phyloP scores from a whole-genome alignment of 1,140 invertebrate species.

The Magallana ariakensis region DNA sequence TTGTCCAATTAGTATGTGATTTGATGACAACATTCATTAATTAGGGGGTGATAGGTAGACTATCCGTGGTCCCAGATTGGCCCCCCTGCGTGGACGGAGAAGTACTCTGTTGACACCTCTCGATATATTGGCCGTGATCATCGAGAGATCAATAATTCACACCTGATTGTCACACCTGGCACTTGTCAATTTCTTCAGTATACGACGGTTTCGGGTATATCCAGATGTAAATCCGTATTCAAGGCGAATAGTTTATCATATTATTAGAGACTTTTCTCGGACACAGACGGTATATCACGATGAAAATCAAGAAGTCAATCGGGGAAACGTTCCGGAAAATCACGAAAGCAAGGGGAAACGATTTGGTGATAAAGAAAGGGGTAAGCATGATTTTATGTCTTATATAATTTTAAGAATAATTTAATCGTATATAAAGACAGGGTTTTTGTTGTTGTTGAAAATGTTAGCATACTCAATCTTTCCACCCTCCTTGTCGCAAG shows the following conservation, averaged over 20 bases:
- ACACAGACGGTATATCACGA: background rate
- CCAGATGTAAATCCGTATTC: background rate
- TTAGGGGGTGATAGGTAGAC: background rate
- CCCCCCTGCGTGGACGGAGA: background rate
- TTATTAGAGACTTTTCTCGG: background rate
- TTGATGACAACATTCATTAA: background rate
- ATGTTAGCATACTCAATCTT: background rate
- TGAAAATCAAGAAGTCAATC: constrained; percentile 6
- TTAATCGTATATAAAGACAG: background rate
- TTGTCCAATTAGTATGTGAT: constrained; percentile 19
- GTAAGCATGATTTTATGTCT: background rate
- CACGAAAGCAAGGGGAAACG: background rate
- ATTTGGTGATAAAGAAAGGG: background rate
- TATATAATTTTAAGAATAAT: background rate
- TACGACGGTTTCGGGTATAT: background rate
- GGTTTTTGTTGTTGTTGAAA: background rate
- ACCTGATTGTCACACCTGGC: constrained; percentile 27
- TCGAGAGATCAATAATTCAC: background rate
- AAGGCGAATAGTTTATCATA: background rate
- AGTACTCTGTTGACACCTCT: constrained; percentile 24
- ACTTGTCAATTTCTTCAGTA: background rate
- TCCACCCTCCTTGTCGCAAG: too few relatives aligned
- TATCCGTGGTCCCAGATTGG: background rate
- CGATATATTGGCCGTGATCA: constrained; percentile 4
- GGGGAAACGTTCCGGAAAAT: constrained; percentile 13